A percentile compares a stretch with the other conserved stretches of the same genome.
Evolutionary conservation across 1,140 invertebrate species (phyloP).

Genomic region (Pseudomyrmex dendroicus): DNA sequence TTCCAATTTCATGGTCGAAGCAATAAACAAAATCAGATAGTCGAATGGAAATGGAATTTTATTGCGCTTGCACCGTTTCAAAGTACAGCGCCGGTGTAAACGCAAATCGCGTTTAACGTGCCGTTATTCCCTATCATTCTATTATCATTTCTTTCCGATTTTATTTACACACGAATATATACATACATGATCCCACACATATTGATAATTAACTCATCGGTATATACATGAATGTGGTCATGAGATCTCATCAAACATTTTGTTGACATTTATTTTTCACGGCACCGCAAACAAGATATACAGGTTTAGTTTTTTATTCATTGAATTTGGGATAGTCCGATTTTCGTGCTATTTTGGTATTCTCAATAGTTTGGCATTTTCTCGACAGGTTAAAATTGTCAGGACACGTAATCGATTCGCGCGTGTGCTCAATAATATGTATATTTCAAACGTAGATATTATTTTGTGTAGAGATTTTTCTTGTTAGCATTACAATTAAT

Average conservation of each 20-base stretch:
- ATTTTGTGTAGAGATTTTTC: too few species aligned
- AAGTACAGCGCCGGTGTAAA: background rate
- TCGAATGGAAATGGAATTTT: constrained; percentile 16
- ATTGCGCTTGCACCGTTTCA: background rate
- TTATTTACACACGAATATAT: background rate
- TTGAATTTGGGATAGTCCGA: constrained; percentile 9
- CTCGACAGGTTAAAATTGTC: too few species aligned
- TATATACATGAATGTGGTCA: constrained; percentile 4
- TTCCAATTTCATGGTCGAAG: constrained; percentile 58
- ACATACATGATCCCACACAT: background rate
- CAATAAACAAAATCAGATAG: constrained; percentile 51
- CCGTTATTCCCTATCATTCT: background rate
- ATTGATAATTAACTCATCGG: constrained; percentile 17
- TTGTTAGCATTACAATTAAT: too few species aligned
- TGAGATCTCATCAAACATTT: constrained; percentile 8
- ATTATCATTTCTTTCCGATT: background rate
- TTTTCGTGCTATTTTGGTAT: constrained; percentile 5
- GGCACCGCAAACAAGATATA: background rate
- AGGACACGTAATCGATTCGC: background rate
- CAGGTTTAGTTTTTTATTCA: background rate
- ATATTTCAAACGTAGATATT: background rate
- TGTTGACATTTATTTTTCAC: constrained; percentile 21
- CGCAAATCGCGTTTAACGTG: background rate
- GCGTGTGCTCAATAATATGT: constrained; percentile 11
- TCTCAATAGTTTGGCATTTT: constrained; percentile 4